Conservation (phyloP, 2,113 vertebrate genomes). For the Ophthalmolycus amberensis region DNA sequence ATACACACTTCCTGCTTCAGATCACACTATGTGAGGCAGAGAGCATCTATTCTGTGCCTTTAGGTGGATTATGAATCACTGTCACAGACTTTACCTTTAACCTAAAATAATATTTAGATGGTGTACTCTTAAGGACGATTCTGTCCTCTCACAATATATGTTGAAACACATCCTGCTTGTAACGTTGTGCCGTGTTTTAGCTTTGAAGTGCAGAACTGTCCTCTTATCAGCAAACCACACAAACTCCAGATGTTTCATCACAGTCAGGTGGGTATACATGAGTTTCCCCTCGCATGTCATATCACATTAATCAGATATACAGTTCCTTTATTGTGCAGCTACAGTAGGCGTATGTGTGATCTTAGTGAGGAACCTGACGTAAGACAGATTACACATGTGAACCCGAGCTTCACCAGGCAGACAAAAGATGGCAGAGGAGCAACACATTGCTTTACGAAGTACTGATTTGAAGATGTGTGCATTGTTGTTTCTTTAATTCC, state of each 20-base stretch:
- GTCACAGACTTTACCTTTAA: neutral
- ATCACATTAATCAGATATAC: neutral
- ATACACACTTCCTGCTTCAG: neutral
- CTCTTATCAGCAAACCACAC: too few species aligned
- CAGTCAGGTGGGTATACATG: neutral
- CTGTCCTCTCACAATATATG: too few species aligned
- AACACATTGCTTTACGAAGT: neutral
- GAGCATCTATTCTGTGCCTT: too few species aligned
- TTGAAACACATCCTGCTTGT: too few species aligned
- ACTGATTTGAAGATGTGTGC: neutral
- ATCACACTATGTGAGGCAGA: neutral
- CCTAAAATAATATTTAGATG: neutral
- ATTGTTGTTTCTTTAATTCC: constrained; percentile 9
- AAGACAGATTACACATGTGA: constrained; percentile 43
- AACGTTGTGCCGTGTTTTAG: too few species aligned
- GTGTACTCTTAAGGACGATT: neutral
- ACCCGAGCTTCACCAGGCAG: constrained; percentile 21
- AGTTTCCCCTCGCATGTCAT: neutral
- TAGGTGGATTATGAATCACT: neutral
- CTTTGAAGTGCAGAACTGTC: too few species aligned
- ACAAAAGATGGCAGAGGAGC: neutral
- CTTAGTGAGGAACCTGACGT: neutral
- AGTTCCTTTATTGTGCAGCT: constrained; percentile 1
- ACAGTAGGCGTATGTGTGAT: neutral
- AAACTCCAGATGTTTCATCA: neutral